Evolutionary conservation across 2,113 vertebrate species (phyloP), one percentile per base, ranked within the genome.

Genomic region (Blennius ocellaris): DNA sequence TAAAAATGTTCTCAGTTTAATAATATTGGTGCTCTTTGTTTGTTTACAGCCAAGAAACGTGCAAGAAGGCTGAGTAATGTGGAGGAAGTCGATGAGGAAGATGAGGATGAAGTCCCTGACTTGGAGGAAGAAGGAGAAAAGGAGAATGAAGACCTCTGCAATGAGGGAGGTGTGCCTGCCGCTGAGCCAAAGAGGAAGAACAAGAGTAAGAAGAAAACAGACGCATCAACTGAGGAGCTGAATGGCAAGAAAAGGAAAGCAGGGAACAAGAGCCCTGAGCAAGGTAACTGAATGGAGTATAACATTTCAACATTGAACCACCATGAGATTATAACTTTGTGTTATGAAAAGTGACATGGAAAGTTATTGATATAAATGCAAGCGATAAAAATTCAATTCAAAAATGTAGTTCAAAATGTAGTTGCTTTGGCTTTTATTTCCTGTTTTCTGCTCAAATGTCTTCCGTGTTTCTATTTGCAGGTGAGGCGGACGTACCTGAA

Each of bases 141-240:
- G 6, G 95, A 97, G 79, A 97, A 96, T 15, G 94, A 96, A 14
- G 91, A 92, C 11, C 79, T 95, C 69, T 68, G 85, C 54, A 83
- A 73, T 14, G 60, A 92, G 8, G 87, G 65, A 40, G 81, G 14
- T 64, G 4, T 17, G 0, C 15, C 75, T 5, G 52, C 12, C 15
- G 53, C 68, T 8, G 40, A 59, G 0, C 63, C 68, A 0, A 93
- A 94, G 84, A 95, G 85, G 48, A 95, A 91, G 80, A 86, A 71
- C 30, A 94, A 89, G 76, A 94, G 80, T 66, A 95, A 84, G 78
- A 91, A 79, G 1, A 15, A 4, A 70, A 64, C 85, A 48, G 73
- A 90, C 5, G 63, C 66, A 5, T 81, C 90, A 40, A 44, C 61
- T 8, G 80, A 87, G 8, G 78, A 86, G 50, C 76, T 75, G 21